Evolutionary conservation across 2,797 vertebrate species (phyloP), one percentile per base, ranked within the genome.

Genomic region (Gambelia wislizenii): DNA sequence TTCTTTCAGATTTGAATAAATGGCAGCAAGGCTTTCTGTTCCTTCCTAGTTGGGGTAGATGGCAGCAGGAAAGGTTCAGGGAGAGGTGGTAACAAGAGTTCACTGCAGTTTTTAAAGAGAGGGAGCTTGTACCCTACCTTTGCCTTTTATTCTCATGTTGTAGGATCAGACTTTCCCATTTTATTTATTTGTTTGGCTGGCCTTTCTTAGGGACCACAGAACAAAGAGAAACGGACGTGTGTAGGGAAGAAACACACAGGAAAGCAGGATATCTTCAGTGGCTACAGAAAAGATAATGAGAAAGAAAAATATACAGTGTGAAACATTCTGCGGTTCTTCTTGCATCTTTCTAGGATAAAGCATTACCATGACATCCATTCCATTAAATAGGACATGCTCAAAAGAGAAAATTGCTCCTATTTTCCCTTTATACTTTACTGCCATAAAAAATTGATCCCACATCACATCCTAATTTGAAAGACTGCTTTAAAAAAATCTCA

Each of bases 381-480:
- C 95, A 97, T 97, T 97, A 97, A 97, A 96, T 94, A 96, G 96
- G 96, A 94, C 95, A 92, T 96, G 95, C 96, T 97, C 97, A 96
- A 96, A 96, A 96, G 96, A 97, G 96, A 97, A 97, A 97, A 97
- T 97, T 97, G 97, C 97, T 96, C 96, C 96, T 96, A 97, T 97
- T 97, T 97, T 95, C 95, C 96, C 94, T 95, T 95, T 96, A 97
- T 96, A 97, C 97, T 97, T 97, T 96, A 95, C 96, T 96, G 97
- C 95, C 96, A 97, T 97, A 96, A 97, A 97, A 97, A 97, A 97
- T 96, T 97, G 97, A 97, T 97, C 96, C 96, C 94, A 95, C 95
- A 96, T 97, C 95, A 95, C 96, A 97, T 96, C 95, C 94, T 96
- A 96, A 96, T 97, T 97, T 97, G 96, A 96, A 95, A 97, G 95